Evolutionary conservation across 2,113 vertebrate species (phyloP), one percentile per base, ranked within the genome.

Genomic region (Prochilodus magdalenae): DNA sequence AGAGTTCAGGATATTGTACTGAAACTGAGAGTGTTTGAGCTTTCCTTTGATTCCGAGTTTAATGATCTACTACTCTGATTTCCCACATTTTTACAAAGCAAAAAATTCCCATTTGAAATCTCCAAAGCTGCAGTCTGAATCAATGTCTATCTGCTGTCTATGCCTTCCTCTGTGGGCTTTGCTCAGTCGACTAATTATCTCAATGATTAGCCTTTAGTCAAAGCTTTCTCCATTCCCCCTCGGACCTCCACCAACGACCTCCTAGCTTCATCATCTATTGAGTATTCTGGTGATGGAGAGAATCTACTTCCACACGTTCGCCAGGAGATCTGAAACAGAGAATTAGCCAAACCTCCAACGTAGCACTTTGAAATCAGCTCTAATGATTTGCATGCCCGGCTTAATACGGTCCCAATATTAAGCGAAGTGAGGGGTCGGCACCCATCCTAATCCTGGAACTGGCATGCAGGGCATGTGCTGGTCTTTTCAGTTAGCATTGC

Each of bases 181-280:
- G 36, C 66, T 44, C 66, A 44, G 66, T 44, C 33, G 66, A 70
- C 66, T 70, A 70, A 70, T 70, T 44, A 70, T 70, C 33, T 70
- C 66, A 70, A 70, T 70, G 66, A 70, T 44, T 70, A 70, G 20
- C 66, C 40, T 70, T 70, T 44, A 12, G 33, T 44, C 20, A 70
- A 44, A n/a, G 11, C n/a, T 44, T 44, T 70, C n/a, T 70, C 36
- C 13, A 4, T n/a, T 44, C 33, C 36, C 33, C 66, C 27, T 14
- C 10, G 22, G 33, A 44, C 12, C 66, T 27, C 36, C 66, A 44
- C 36, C 66, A 70, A 44, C 22, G 36, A 44, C 33, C 66, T 40
- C 20, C 36, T 10, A 40, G 36, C 66, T 44, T n/a, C 40, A n/a
- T 22, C 33, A 44, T 70, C 7, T 70, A 44, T 44, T 44, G 66